Conservation (phyloP, 2,113 vertebrate species). For the Catharus minimus region DNA sequence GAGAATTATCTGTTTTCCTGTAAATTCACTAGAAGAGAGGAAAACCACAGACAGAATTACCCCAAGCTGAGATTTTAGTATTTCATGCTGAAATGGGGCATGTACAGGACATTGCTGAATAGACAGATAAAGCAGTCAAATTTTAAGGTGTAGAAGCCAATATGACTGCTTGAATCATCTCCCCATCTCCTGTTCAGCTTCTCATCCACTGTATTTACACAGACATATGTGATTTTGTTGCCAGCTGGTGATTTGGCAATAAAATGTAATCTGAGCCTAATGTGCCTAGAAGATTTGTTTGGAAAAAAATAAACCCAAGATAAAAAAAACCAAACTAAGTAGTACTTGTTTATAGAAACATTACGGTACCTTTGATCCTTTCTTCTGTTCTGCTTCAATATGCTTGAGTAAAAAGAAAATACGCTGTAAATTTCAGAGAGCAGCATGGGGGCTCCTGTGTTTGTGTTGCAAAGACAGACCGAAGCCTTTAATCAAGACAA, state of each 20-base stretch:
- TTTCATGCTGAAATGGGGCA: slow-evolving; percentile 22
- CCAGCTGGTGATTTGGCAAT: slow-evolving; percentile 62
- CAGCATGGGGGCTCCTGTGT: slow-evolving; percentile 68
- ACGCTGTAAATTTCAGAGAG: slow-evolving; percentile 65
- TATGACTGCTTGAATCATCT: slow-evolving; percentile 12
- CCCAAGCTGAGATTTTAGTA: slow-evolving; percentile 5
- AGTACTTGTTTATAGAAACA: slow-evolving; percentile 72
- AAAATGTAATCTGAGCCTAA: slow-evolving; percentile 65
- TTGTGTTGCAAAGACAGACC: slow-evolving; percentile 65
- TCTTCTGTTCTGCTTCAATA: slow-evolving; percentile 69
- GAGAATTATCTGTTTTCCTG: slow-evolving; percentile 66
- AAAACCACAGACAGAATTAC: slow-evolving; percentile 57
- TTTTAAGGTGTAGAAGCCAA: slow-evolving; percentile 50
- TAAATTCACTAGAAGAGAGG: slow-evolving; percentile 41
- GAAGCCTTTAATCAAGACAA: slow-evolving; percentile 73
- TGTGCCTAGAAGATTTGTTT: slow-evolving; percentile 40
- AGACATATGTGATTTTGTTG: slow-evolving; percentile 58
- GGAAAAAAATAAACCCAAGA: slow-evolving; percentile 61
- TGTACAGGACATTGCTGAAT: slow-evolving; percentile 59
- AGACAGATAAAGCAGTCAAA: slow-evolving; percentile 45
- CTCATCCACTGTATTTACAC: slow-evolving; percentile 63
- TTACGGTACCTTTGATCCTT: slow-evolving; percentile 73
- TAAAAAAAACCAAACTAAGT: slow-evolving; percentile 67
- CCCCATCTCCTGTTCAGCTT: slow-evolving; percentile 43
- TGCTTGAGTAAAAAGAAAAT: slow-evolving; percentile 66